These are phyloP conservation scores for Muscicapa adusta DNA, from an alignment of 2,113 vertebrate genomes.

Conservation along the genomic window DNA sequence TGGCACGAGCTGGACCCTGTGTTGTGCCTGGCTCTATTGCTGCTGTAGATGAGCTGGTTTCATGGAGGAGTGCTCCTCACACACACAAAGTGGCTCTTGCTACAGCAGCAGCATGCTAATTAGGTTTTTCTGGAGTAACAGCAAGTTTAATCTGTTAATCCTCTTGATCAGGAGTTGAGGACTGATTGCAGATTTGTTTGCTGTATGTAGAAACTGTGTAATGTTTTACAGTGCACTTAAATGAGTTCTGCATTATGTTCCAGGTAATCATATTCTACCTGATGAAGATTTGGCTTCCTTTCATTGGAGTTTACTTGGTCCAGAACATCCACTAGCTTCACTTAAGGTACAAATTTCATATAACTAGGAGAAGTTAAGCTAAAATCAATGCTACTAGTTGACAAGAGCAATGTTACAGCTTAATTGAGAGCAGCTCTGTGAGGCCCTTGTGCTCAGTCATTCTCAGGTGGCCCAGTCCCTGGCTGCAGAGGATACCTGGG, in stretches of 20 bases:
- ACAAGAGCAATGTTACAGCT: background rate
- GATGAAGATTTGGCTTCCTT: conserved; percentile 99
- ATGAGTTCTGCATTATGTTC: conserved; percentile 56
- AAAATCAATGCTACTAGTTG: background rate
- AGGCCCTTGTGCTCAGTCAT: background rate
- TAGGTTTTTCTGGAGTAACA: background rate
- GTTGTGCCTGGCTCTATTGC: background rate
- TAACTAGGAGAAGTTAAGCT: background rate
- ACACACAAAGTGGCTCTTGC: background rate
- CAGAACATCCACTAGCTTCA: conserved; percentile 94
- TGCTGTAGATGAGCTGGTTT: background rate
- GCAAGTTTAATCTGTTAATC: background rate
- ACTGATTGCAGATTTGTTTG: background rate
- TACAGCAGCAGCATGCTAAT: background rate
- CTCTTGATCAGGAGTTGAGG: background rate
- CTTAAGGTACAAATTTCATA: conserved; percentile 82
- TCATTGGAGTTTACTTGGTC: conserved; percentile 97
- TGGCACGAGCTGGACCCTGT: background rate
- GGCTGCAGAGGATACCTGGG: background rate
- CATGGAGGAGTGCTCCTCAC: background rate
- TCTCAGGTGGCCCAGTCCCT: background rate
- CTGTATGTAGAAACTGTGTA: background rate
- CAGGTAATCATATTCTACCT: conserved; percentile 96
- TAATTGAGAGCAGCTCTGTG: background rate
- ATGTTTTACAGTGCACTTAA: background rate